Conservation (phyloP, 2,888 invertebrate genomes). For the Netelia inedita region DNA sequence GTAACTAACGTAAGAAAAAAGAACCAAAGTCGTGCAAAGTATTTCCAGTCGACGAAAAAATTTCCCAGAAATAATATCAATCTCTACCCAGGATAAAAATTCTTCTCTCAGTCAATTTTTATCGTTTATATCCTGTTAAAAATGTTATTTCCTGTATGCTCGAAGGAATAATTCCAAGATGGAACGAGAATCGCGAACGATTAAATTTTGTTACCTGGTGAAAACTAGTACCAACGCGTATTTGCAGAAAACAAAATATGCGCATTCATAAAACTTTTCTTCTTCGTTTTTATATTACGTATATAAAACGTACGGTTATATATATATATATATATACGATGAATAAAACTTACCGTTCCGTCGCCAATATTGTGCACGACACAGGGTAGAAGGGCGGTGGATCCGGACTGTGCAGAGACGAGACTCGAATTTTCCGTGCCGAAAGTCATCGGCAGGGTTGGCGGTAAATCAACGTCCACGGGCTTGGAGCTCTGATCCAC, state of each 20-base stretch:
- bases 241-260: background rate
- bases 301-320: background rate
- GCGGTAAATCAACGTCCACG: conserved; percentile 81
- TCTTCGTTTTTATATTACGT: conserved; percentile 10
- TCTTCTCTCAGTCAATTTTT: background rate
- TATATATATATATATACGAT: conserved; percentile 14
- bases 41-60: background rate
- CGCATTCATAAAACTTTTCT: conserved; percentile 11
- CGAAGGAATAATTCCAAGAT: background rate
- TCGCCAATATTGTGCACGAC: conserved; percentile 94
- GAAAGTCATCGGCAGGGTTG: conserved; percentile 90
- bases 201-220: background rate
- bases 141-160: background rate
- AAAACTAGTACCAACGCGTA: background rate
- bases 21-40: background rate
- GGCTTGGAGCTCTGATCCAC: conserved; percentile 79
- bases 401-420: conserved; percentile 93
- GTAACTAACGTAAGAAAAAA: background rate
- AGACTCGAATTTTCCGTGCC: conserved; percentile 93
- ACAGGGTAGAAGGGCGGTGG: conserved; percentile 93
- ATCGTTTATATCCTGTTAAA: too few relatives aligned
- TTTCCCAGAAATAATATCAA: background rate
- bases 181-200: background rate
- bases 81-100: background rate
- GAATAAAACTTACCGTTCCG: conserved; percentile 91